Evolutionary conservation across 2,113 vertebrate genomes (phyloP), one percentile per base, ranked within the genome.

Genomic region (Antigone vipio): DNA sequence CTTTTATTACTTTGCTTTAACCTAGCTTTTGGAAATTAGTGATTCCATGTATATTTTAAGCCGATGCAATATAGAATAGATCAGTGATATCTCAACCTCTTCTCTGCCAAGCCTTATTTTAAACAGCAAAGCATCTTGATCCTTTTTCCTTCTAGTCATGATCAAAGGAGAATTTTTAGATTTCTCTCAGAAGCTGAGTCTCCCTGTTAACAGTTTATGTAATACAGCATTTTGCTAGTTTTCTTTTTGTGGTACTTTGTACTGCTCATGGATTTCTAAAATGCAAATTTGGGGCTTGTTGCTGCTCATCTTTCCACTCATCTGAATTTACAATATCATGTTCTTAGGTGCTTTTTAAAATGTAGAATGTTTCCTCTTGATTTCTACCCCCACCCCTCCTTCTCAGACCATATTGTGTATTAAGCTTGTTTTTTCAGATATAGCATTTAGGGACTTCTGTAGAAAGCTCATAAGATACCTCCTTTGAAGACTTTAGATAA

Each of bases 101-200:
- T 85, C 72, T 74, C 52, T 95, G 83, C 68, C 76, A 93, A 74
- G 64, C 29, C 59, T 86, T 69, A 76, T 80, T 94, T 94, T 85
- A 83, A 90, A 35, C 72, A 88, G 78, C 85, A 86, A 96, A 72
- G 60, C 56, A n/a, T 94, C 88, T 53, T 44, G 49, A 72, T 88
- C 49, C 24, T 72, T 94, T 56, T 93, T 53, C 56, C 34, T 91
- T 87, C 62, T 82, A 68, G 30, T 91, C 8, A 6, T 80, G 86
- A 96, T 86, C 77, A 72, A 96, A 93, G 71, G 73, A 72, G 80
- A 86, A 82, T 68, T 92, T 88, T 92, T 81, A 81, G 79, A 38
- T 76, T 88, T 91, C 52, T 93, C 52, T 80, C 85, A 81, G 73
- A 81, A 84, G 68, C 76, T 23, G 30, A 76, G 68, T 88, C 40